phyloP scores from a whole-genome alignment of 2,797 vertebrate species.

The Pteronotus mesoamericanus region DNA sequence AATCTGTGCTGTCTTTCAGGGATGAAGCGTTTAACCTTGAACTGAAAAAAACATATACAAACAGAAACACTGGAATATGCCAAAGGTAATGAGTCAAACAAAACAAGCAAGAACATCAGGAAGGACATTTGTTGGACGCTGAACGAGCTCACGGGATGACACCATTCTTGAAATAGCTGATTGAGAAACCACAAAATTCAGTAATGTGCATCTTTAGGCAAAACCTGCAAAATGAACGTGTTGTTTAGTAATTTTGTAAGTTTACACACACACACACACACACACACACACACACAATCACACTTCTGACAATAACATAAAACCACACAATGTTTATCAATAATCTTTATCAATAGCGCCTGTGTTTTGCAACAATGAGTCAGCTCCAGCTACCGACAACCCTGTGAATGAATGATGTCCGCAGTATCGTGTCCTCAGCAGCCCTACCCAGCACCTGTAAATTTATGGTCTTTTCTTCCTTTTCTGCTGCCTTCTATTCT shows the following conservation, averaged over 20 bases:
- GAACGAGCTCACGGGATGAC: not conserved
- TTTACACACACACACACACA: no score
- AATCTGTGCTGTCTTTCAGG: not conserved
- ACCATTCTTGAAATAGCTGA: not conserved
- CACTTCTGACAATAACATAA: not conserved
- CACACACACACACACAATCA: no score
- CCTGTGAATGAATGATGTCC: not conserved
- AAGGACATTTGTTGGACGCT: not conserved
- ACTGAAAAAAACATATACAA: slow-evolving; percentile 1
- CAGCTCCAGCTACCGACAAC: not conserved
- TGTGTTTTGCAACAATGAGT: not conserved
- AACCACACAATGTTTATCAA: not conserved
- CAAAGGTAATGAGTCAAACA: not conserved
- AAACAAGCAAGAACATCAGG: not conserved
- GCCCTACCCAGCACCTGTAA: not conserved
- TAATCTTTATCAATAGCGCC: not conserved
- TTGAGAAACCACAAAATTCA: not conserved
- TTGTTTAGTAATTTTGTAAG: not conserved
- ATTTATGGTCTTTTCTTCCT: not conserved
- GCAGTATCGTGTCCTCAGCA: not conserved
- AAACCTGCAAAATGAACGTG: not conserved
- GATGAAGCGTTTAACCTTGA: slow-evolving; percentile 14
- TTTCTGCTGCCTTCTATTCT: not conserved
- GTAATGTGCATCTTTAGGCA: not conserved
- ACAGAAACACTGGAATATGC: not conserved